Conservation (phyloP, 2,797 vertebrate genomes). For the Phylloscopus collybita region DNA sequence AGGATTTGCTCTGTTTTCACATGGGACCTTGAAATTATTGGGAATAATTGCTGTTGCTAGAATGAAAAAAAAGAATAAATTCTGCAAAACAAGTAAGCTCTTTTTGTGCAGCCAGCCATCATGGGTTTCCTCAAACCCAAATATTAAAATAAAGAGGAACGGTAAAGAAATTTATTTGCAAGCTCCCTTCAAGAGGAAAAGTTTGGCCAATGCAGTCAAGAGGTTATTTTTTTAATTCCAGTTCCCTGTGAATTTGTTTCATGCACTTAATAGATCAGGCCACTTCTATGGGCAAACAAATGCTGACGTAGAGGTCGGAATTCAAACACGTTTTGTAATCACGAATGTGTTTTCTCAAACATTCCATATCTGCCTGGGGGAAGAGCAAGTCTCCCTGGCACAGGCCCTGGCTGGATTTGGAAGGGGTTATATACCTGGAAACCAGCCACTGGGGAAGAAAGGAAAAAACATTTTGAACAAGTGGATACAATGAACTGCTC, state of each 20-base stretch:
- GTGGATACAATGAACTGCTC: constrained; percentile 48
- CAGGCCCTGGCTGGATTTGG: constrained; percentile 45
- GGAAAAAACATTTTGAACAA: constrained; percentile 66
- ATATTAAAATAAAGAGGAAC: background rate
- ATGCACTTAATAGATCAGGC: constrained; percentile 23
- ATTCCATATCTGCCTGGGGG: constrained; percentile 54
- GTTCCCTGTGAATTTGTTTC: background rate
- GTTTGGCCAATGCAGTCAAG: background rate
- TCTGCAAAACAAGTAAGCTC: background rate
- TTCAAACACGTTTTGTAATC: constrained; percentile 48
- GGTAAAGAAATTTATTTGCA: constrained; percentile 16
- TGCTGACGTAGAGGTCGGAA: constrained; percentile 42
- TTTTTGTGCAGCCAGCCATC: background rate
- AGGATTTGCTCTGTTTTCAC: background rate
- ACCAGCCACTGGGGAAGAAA: constrained; percentile 52
- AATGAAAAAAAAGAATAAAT: background rate
- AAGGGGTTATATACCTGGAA: constrained; percentile 63
- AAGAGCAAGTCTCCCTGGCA: constrained; percentile 64
- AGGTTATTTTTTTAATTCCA: background rate
- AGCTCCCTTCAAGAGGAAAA: constrained; percentile 6
- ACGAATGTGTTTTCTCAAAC: constrained; percentile 54
- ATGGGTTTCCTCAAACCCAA: background rate
- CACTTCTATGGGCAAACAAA: constrained; percentile 50
- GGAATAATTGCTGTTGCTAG: background rate
- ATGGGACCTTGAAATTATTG: background rate